Percentiles rank a stretch among this genome's conserved stretches.
phyloP scores from a whole-genome alignment of 1,140 invertebrate genomes.

The Aleiodes sp. region DNA sequence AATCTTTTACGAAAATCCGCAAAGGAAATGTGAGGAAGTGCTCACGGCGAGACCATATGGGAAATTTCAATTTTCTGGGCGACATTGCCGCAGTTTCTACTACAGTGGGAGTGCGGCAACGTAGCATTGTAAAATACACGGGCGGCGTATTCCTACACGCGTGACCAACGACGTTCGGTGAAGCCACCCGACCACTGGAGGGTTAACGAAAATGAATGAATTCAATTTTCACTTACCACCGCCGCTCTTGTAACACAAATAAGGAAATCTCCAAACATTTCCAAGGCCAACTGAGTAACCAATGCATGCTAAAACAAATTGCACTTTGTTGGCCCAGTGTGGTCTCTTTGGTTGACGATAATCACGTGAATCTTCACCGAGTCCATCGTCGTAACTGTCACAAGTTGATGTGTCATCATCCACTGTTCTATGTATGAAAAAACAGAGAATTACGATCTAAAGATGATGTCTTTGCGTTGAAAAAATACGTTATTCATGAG shows the following conservation, averaged over 20 bases:
- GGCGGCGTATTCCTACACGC: too few relatives aligned
- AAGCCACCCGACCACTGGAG: too few relatives aligned
- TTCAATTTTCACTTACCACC: constrained; percentile 71
- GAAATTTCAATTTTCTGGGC: too few relatives aligned
- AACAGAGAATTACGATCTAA: too few relatives aligned
- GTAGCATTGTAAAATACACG: too few relatives aligned
- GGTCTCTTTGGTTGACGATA: constrained; percentile 78
- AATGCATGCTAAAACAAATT: constrained; percentile 90
- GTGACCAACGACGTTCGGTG: too few relatives aligned
- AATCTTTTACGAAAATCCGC: too few relatives aligned
- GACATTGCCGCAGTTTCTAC: too few relatives aligned
- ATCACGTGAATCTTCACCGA: constrained; percentile 71
- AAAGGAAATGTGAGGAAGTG: too few relatives aligned
- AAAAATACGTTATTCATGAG: too few relatives aligned
- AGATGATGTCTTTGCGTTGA: not conserved
- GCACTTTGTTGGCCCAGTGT: constrained; percentile 89
- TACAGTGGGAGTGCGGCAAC: too few relatives aligned
- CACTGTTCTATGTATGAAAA: constrained; percentile 65
- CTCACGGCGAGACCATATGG: too few relatives aligned
- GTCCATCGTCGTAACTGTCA: constrained; percentile 72
- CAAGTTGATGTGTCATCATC: constrained; percentile 75
- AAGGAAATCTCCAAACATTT: constrained; percentile 91
- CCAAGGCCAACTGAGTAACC: constrained; percentile 92
- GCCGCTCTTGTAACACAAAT: constrained; percentile 84
- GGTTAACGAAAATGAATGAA: not conserved